Evolutionary conservation across 2,888 invertebrate genomes (phyloP).

Genomic region (Spilosoma lubricipeda): DNA sequence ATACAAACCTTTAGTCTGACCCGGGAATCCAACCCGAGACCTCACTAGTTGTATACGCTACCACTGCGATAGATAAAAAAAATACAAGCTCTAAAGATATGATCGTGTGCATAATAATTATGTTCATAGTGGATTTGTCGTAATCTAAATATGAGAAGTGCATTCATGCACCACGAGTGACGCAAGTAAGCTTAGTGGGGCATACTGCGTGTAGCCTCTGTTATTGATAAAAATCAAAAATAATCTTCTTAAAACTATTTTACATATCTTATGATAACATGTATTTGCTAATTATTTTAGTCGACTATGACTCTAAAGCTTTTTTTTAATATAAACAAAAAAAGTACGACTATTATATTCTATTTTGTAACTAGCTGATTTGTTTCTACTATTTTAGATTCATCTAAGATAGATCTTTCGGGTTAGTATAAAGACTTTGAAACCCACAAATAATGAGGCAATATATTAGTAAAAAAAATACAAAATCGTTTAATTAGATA

Average conservation of each 20-base stretch:
- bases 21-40: no score
- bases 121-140: background rate
- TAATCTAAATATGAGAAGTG: background rate
- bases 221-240: background rate
- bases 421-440: no score
- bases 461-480: no score
- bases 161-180: constrained; percentile 1
- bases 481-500: no score
- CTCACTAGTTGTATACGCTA: no score
- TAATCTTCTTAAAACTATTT: background rate
- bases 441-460: no score
- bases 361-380: no score
- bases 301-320: background rate
- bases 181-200: background rate
- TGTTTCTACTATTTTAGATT: no score
- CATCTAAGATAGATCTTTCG: no score
- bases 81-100: background rate
- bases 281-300: no score
- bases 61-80: no score
- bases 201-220: background rate
- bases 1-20: no score
- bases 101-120: background rate
- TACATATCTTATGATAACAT: background rate
- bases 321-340: background rate
- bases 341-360: background rate